Evolutionary conservation across 2,888 invertebrate genomes (phyloP), one percentile per base, ranked within the genome.

Genomic region (Elysia crispata): DNA sequence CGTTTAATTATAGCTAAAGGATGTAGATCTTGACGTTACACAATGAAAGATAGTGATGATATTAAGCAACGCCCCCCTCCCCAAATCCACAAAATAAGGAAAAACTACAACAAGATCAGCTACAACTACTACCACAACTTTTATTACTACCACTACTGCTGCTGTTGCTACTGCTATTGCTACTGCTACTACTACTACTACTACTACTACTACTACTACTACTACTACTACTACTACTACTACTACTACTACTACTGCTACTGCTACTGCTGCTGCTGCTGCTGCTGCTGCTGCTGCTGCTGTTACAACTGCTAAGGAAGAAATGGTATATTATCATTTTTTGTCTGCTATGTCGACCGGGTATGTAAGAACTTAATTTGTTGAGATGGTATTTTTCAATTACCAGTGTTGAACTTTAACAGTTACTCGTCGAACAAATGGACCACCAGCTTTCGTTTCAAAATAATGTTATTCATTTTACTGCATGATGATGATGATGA

Each of bases 41-140:
- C n/a, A n/a, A n/a, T n/a, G n/a, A n/a, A n/a, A n/a, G n/a, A n/a
- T n/a, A n/a, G n/a, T n/a, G n/a, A n/a, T n/a, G n/a, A n/a, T n/a
- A n/a, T n/a, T n/a, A n/a, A n/a, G 50, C 13, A 20, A 25, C 49
- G 18, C 33, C 72, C 25, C 20, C n/a, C n/a, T n/a, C n/a, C n/a
- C n/a, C n/a, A n/a, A n/a, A n/a, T n/a, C n/a, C n/a, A n/a, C n/a
- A n/a, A n/a, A n/a, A n/a, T n/a, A n/a, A n/a, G n/a, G n/a, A n/a
- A n/a, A n/a, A n/a, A n/a, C n/a, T n/a, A n/a, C 41, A 1, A 74
- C 30, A 25, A 50, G 8, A 30, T 54, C 57, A 25, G 28, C 74
- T 50, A 74, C 64, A 23, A 64, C 64, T 64, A 64, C 64, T 64
- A 64, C 64, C 25, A 64, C 64, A 23, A 64, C 64, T 64, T 23